Evolutionary conservation across 2,888 invertebrate genomes (phyloP).

Genomic region (Lysandra coridon): DNA sequence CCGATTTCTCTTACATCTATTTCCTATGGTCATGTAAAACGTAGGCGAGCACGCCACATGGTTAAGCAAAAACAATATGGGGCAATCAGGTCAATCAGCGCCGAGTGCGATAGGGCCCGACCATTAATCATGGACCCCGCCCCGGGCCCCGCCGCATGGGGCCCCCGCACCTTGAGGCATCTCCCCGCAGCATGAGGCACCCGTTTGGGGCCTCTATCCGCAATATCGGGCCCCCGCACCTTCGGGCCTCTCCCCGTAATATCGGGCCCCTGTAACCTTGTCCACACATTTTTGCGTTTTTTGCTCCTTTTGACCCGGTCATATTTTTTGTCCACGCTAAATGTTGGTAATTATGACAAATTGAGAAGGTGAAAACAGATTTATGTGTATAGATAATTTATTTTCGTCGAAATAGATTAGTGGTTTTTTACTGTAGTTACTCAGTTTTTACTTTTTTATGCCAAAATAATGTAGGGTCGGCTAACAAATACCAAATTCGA

Average conservation of each 20-base stretch:
- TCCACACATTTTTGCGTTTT: background rate
- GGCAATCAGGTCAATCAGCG: constrained; percentile 54
- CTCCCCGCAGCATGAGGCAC: background rate
- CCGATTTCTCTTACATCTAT: background rate
- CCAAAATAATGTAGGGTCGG: too few relatives aligned
- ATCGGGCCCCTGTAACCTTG: background rate
- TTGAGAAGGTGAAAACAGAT: background rate
- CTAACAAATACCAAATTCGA: too few relatives aligned
- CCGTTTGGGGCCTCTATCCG: constrained; percentile 32
- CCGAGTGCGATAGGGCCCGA: constrained; percentile 11
- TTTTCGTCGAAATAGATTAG: background rate
- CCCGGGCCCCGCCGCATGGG: constrained; percentile 36
- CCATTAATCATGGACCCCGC: constrained; percentile 40
- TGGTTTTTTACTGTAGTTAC: background rate
- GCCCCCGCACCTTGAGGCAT: constrained; percentile 31
- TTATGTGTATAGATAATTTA: background rate
- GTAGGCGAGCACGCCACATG: constrained; percentile 27
- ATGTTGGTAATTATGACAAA: background rate
- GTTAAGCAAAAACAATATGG: constrained; percentile 47
- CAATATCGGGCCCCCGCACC: constrained; percentile 32
- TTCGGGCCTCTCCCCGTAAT: background rate
- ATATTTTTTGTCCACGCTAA: background rate
- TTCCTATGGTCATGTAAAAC: constrained; percentile 14
- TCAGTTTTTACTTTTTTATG: too few relatives aligned
- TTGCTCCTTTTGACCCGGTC: background rate